Evolutionary conservation across 1,140 invertebrate genomes (phyloP), one percentile per base, ranked within the genome.

Genomic region (Megathymus violae): DNA sequence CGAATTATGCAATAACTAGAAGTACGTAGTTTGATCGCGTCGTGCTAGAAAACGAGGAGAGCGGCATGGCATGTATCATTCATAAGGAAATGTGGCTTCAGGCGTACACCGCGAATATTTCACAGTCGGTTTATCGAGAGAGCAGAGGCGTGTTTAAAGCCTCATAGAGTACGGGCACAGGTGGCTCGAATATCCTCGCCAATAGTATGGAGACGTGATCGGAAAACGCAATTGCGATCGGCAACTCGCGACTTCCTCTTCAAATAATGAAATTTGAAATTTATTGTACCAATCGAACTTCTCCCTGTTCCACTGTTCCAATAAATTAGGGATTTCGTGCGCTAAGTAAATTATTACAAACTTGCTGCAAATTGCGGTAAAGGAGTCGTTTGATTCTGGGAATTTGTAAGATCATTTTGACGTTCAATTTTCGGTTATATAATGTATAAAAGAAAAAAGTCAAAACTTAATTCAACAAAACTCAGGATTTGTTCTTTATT

Each of bases 241-340:
- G n/a, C n/a, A n/a, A 85, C 78, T 86, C 80, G 81, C 81, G 82
- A 87, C 84, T 85, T 85, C 81, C 84, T 87, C 79, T 89, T 87
- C 84, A 85, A 87, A 89, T 89, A 89, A 89, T 89, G 86, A 89
- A 89, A 89, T 89, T 87, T 89, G 74, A 86, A 89, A 89, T 87
- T 87, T 87, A 87, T 86, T 85, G 79, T 80, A 71, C 72, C 83
- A 71, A 84, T 86, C 76, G 74, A 80, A 83, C 72, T 80, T 75
- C 67, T 79, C 76, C 67, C 66, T 74, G 77, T 82, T 82, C 80
- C 54, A 74, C 66, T 78, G 67, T 75, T 70, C 72, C 72, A 75
- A 83, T 83, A 80, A 83, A 80, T 83, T 82, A 82, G 72, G 47
- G 63, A 71, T 60, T 72, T 50, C 47, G 60, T 63, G 64, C 62